A percentile compares a stretch with the other conserved stretches of the same genome.
Evolutionary conservation across 2,113 vertebrate genomes (phyloP).

Genomic region (Pteronura brasiliensis): DNA sequence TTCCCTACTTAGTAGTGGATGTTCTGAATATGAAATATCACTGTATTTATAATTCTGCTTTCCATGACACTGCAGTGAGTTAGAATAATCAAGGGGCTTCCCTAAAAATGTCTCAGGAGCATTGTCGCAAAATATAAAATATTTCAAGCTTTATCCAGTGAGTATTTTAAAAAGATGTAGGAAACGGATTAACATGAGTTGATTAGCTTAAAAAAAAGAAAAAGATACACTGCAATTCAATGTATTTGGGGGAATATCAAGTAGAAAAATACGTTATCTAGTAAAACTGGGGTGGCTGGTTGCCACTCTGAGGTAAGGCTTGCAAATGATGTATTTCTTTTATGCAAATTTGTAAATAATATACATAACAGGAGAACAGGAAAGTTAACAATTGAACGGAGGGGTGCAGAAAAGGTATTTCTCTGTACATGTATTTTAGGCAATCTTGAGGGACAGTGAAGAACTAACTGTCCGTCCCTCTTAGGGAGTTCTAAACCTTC

Average conservation of each 20-base stretch:
- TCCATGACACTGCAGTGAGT: neutral
- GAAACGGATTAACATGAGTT: constrained; percentile 35
- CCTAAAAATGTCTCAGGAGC: neutral
- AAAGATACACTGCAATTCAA: constrained; percentile 1
- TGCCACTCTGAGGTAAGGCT: constrained; percentile 56
- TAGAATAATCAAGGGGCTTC: constrained; percentile 13
- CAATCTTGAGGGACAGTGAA: neutral
- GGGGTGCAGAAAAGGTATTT: neutral
- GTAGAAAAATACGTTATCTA: constrained; percentile 59
- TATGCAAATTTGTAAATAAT: constrained; percentile 25
- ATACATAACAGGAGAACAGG: neutral
- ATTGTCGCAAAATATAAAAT: constrained; percentile 40
- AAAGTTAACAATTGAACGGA: neutral
- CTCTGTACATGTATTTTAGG: neutral
- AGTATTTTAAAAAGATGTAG: constrained; percentile 45
- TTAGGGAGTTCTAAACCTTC: neutral
- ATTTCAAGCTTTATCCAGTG: constrained; percentile 65
- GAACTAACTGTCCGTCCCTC: neutral
- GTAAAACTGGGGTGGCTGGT: constrained; percentile 20
- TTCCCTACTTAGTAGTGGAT: neutral
- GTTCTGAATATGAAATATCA: constrained; percentile 26
- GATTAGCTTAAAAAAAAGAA: constrained; percentile 16
- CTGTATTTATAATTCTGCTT: constrained; percentile 15
- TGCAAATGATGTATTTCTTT: constrained; percentile 39
- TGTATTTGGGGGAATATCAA: neutral